Evolutionary conservation across 2,797 vertebrate genomes (phyloP).

Genomic region (Bovichtus variegatus): DNA sequence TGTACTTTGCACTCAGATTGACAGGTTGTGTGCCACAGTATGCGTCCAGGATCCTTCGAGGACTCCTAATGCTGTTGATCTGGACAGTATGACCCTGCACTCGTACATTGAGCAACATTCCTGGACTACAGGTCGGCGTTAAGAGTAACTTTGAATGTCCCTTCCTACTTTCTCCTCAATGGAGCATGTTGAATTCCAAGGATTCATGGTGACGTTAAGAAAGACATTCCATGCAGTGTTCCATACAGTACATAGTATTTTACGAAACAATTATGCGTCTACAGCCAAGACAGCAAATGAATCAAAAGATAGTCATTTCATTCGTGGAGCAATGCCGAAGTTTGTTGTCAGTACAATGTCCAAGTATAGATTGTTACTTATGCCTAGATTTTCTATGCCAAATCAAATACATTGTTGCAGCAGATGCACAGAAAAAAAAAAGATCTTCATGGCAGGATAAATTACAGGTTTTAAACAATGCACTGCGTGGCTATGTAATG

Average conservation of each 20-base stretch:
- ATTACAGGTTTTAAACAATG: neutral
- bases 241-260: too few species aligned
- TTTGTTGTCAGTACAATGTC: neutral
- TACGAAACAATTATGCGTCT: neutral
- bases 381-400: conserved; percentile 7
- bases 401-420: conserved; percentile 3
- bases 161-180: neutral
- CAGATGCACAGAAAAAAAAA: too few species aligned
- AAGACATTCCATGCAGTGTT: neutral
- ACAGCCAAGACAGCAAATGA: neutral
- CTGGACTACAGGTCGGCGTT: conserved; percentile 79
- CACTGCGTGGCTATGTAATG: neutral
- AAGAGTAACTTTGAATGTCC: neutral
- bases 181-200: neutral
- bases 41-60: conserved; percentile 73
- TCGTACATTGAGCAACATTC: conserved; percentile 74
- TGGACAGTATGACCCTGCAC: conserved; percentile 84
- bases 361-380: neutral
- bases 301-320: too few species aligned
- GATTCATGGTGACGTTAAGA: neutral
- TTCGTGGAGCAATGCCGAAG: neutral
- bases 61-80: conserved; percentile 70
- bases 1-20: conserved; percentile 66
- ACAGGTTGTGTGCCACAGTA: conserved; percentile 76
- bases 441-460: neutral